Percentiles rank a stretch among this genome's conserved stretches.
These are phyloP conservation scores for Cacoxenus indagator DNA, from an alignment of 2,888 invertebrate genomes.

Conservation along the genomic window DNA sequence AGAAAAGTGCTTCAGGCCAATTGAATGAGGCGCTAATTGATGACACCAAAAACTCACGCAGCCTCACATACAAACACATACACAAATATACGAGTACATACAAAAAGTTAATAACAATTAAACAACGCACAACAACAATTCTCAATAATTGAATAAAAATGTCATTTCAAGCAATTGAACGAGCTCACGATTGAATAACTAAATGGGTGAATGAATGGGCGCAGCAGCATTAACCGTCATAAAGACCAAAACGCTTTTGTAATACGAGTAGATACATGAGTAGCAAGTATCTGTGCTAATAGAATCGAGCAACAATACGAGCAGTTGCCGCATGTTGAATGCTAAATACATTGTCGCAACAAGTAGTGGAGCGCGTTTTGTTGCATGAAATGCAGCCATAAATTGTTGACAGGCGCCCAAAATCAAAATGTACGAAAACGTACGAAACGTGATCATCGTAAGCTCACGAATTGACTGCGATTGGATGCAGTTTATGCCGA, in stretches of 20 bases:
- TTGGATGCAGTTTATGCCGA: background rate
- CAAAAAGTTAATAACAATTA: constrained; percentile 63
- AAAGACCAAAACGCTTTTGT: background rate
- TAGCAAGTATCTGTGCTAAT: background rate
- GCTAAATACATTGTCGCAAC: background rate
- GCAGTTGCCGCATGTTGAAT: background rate
- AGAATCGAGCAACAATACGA: background rate
- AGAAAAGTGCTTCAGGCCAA: constrained; percentile 22
- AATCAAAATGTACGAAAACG: constrained; percentile 14
- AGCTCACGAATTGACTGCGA: constrained; percentile 7
- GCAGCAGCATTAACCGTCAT: background rate
- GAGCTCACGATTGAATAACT: background rate
- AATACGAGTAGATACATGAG: background rate
- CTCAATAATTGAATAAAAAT: constrained; percentile 47
- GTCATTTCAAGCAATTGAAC: constrained; percentile 41
- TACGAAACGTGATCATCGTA: constrained; percentile 20
- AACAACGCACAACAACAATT: constrained; percentile 31
- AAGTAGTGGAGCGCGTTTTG: background rate
- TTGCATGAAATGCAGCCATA: background rate
- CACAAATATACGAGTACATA: constrained; percentile 29
- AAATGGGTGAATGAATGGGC: constrained; percentile 17
- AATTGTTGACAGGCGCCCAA: constrained; percentile 29
- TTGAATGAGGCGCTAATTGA: constrained; percentile 50
- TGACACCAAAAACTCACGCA: constrained; percentile 37
- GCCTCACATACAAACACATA: background rate